Conservation (phyloP, 2,888 invertebrate genomes). For the Crocallis elinguaria region DNA sequence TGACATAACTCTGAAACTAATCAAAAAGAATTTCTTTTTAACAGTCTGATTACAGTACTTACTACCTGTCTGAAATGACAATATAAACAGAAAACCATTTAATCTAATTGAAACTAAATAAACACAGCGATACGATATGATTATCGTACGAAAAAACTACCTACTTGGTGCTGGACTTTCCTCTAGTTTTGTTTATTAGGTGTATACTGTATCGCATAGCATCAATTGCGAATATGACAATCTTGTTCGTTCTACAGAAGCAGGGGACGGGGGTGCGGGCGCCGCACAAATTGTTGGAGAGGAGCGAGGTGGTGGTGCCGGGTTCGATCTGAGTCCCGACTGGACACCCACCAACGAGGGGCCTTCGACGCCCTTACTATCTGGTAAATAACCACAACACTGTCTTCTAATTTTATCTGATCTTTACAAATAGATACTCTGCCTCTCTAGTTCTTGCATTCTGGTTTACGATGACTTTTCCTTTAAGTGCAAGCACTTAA, state of each 20-base stretch:
- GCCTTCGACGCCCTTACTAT: slow-evolving; percentile 81
- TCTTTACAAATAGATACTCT: too few relatives aligned
- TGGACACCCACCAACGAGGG: slow-evolving; percentile 82
- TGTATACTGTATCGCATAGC: too few relatives aligned
- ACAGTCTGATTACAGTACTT: background rate
- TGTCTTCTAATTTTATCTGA: too few relatives aligned
- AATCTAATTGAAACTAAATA: too few relatives aligned
- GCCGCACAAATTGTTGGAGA: slow-evolving; percentile 67
- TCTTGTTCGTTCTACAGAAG: slow-evolving; percentile 57
- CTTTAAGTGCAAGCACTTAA: too few relatives aligned
- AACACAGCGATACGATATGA: too few relatives aligned
- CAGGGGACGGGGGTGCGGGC: slow-evolving; percentile 80
- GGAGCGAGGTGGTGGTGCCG: slow-evolving; percentile 74
- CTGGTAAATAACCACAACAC: slow-evolving; percentile 57
- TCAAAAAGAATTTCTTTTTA: background rate
- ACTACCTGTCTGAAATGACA: background rate
- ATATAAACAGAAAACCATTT: too few relatives aligned
- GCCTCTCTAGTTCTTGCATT: background rate
- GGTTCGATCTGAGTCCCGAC: slow-evolving; percentile 78
- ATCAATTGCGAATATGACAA: slow-evolving; percentile 6
- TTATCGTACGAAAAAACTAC: too few relatives aligned
- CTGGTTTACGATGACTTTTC: too few relatives aligned
- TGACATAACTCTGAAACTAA: background rate
- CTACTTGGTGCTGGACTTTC: too few relatives aligned
- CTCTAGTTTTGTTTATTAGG: too few relatives aligned